These are phyloP conservation scores for Rhincodon typus DNA, from an alignment of 2,797 vertebrate species.

Conservation along the genomic window DNA sequence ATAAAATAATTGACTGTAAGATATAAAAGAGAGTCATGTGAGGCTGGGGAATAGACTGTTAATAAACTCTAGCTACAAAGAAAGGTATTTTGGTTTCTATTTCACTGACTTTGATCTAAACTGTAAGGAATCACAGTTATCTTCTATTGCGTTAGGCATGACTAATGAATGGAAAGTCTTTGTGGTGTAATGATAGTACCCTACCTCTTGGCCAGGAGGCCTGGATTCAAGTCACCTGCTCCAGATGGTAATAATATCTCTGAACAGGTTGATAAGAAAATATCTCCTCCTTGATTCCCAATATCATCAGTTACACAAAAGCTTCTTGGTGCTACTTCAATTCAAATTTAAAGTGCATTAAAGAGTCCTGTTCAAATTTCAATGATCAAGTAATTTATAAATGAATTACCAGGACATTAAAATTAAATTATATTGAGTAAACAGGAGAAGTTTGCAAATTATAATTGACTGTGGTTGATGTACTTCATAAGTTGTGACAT, in stretches of 20 bases:
- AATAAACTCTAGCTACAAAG: no score
- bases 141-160: not conserved
- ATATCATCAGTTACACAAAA: not conserved
- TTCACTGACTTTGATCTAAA: no score
- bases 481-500: not conserved
- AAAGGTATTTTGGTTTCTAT: no score
- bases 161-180: not conserved
- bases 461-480: not conserved
- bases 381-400: not conserved
- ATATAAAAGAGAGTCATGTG: no score
- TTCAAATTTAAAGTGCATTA: not conserved
- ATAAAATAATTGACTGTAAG: no score
- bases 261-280: no score
- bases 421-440: not conserved
- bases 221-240: no score
- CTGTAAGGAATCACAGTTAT: not conserved
- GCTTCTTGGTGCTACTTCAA: not conserved
- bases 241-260: no score
- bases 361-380: not conserved
- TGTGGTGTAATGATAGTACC: no score
- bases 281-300: not conserved
- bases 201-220: no score
- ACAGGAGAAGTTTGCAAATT: not conserved
- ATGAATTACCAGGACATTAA: not conserved
- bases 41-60: no score